These are phyloP conservation scores for Muschampia plurimacula DNA, from an alignment of 2,888 invertebrate species.

Conservation along the genomic window DNA sequence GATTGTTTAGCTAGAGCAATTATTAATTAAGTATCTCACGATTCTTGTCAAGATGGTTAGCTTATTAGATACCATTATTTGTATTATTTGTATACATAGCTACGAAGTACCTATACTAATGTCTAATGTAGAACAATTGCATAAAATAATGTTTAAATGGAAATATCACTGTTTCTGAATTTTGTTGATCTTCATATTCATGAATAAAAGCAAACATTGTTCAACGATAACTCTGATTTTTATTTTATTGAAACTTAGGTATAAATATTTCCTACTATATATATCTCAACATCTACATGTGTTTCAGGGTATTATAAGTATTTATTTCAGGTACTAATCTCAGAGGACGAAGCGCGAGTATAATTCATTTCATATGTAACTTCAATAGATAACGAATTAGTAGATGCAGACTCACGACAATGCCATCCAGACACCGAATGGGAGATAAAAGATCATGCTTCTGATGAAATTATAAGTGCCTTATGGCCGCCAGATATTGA, in stretches of 20 bases:
- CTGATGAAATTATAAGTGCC: too few relatives aligned
- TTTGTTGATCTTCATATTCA: background rate
- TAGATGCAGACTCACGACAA: too few relatives aligned
- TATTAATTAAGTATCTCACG: background rate
- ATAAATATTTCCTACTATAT: background rate
- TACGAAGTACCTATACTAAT: background rate
- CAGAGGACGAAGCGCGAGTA: background rate
- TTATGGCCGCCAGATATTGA: too few relatives aligned
- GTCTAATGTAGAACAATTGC: background rate
- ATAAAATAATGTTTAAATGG: background rate
- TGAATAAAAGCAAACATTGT: background rate
- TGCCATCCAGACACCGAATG: too few relatives aligned
- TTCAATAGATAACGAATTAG: too few relatives aligned
- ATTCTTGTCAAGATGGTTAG: background rate
- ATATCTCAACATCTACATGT: slow-evolving; percentile 3
- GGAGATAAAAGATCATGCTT: too few relatives aligned
- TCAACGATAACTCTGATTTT: background rate
- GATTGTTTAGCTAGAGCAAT: slow-evolving; percentile 4
- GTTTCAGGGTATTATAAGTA: too few relatives aligned
- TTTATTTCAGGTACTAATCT: too few relatives aligned
- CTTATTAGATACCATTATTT: background rate
- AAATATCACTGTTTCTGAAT: background rate
- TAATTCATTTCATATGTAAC: too few relatives aligned
- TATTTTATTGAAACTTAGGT: background rate
- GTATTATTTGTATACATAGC: too few relatives aligned